A percentile compares a stretch with the other conserved stretches of the same genome.
Conservation (phyloP, 2,113 vertebrate genomes). For the Ellobius talpinus region DNA sequence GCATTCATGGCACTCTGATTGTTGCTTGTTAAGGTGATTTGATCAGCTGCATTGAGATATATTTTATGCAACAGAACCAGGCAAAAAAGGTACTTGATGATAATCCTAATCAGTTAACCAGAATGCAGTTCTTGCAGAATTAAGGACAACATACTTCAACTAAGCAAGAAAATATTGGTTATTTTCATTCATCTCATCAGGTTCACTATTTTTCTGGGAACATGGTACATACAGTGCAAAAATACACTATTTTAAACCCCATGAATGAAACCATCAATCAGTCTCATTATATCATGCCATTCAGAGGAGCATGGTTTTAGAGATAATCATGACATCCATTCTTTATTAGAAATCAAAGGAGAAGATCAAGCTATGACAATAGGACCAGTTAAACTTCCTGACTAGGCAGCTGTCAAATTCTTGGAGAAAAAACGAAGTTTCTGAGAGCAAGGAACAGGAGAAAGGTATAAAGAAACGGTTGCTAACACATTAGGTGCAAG, state of each 20-base stretch:
- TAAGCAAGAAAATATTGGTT: not conserved
- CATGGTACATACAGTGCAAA: not conserved
- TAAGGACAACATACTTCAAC: not conserved
- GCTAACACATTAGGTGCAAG: not conserved
- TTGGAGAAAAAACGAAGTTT: constrained; percentile 25
- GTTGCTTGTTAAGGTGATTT: not conserved
- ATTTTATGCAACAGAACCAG: not conserved
- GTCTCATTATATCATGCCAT: not conserved
- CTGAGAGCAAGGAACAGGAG: constrained; percentile 8
- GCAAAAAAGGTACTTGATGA: not conserved
- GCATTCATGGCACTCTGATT: too few species aligned
- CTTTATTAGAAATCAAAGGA: constrained; percentile 34
- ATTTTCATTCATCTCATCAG: not conserved
- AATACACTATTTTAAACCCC: not conserved
- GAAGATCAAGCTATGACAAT: not conserved
- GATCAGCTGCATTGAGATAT: not conserved
- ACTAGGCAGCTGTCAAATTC: not conserved
- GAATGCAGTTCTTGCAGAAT: not conserved
- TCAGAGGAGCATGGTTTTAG: not conserved
- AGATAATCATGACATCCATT: not conserved
- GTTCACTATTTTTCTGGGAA: not conserved
- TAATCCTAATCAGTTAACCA: not conserved
- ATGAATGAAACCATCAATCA: not conserved
- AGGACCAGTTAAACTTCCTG: not conserved
- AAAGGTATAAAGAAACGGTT: not conserved